phyloP scores from a whole-genome alignment of 2,888 invertebrate species.

The Octodonta nipae region DNA sequence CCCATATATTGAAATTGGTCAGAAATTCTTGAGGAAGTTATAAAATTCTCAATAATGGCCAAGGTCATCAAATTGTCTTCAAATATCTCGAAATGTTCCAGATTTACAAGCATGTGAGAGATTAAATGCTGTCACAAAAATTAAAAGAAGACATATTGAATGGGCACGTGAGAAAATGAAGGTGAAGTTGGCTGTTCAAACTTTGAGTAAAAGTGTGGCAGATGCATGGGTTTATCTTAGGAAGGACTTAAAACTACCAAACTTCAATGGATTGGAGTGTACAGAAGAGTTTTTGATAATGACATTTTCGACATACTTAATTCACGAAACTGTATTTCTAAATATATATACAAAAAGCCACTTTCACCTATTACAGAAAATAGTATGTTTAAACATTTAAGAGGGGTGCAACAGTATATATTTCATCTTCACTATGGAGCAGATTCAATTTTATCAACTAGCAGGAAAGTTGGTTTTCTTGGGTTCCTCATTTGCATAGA shows the following conservation, averaged over 20 bases:
- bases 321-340: constrained; percentile 4
- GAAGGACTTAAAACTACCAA: not conserved
- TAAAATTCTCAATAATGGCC: constrained; percentile 2
- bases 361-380: constrained; percentile 3
- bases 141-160: constrained; percentile 3
- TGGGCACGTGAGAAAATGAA: constrained; percentile 14
- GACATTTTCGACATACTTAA: constrained; percentile 8
- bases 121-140: constrained; percentile 3
- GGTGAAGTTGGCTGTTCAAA: constrained; percentile 15
- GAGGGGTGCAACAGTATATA: constrained; percentile 2
- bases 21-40: constrained; percentile 5
- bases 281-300: constrained; percentile 6
- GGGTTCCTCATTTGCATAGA: too few relatives aligned
- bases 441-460: too few relatives aligned
- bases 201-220: constrained; percentile 11
- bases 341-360: too few relatives aligned
- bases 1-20: constrained; percentile 10
- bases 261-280: not conserved
- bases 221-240: constrained; percentile 4
- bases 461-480: too few relatives aligned
- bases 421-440: constrained; percentile 1
- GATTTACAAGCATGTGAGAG: constrained; percentile 10
- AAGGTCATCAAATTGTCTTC: constrained; percentile 6
- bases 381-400: constrained; percentile 3
- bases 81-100: constrained; percentile 4